phyloP scores from a whole-genome alignment of 2,797 vertebrate species.

The Brotula barbata region DNA sequence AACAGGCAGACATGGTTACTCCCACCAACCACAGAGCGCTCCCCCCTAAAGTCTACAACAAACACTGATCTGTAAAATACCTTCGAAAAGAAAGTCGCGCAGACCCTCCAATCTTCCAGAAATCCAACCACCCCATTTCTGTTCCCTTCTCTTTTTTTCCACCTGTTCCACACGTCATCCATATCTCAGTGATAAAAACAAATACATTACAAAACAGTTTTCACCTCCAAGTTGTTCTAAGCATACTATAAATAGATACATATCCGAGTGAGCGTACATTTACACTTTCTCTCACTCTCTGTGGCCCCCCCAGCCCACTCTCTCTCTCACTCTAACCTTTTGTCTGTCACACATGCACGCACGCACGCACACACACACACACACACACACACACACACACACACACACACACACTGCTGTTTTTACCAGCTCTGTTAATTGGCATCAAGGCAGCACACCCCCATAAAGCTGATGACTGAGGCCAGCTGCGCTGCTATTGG shows the following conservation, averaged over 20 bases:
- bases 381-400: slow-evolving; percentile 46
- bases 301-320: slow-evolving; percentile 47
- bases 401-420: slow-evolving; percentile 64
- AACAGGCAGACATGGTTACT: slow-evolving; percentile 21
- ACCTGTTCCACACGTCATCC: slow-evolving; percentile 40
- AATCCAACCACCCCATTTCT: not conserved
- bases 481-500: slow-evolving; percentile 78
- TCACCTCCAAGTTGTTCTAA: slow-evolving; percentile 33
- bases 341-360: slow-evolving; percentile 9
- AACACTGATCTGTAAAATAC: slow-evolving; percentile 60
- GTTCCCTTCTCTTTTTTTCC: not conserved
- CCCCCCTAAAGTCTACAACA: slow-evolving; percentile 49
- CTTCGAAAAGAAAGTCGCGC: slow-evolving; percentile 38
- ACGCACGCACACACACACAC: slow-evolving; percentile 48
- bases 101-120: slow-evolving; percentile 31
- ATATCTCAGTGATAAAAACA: slow-evolving; percentile 47
- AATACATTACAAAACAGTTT: slow-evolving; percentile 57
- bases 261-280: slow-evolving; percentile 61
- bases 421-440: slow-evolving; percentile 80
- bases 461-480: slow-evolving; percentile 81
- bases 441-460: slow-evolving; percentile 76
- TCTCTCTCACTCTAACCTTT: slow-evolving; percentile 7
- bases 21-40: slow-evolving; percentile 32
- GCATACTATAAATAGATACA: slow-evolving; percentile 72
- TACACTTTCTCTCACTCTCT: slow-evolving; percentile 62